These are phyloP conservation scores for Neosilurus mollespiculum DNA, from an alignment of 2,797 vertebrate species.

Conservation along the genomic window DNA sequence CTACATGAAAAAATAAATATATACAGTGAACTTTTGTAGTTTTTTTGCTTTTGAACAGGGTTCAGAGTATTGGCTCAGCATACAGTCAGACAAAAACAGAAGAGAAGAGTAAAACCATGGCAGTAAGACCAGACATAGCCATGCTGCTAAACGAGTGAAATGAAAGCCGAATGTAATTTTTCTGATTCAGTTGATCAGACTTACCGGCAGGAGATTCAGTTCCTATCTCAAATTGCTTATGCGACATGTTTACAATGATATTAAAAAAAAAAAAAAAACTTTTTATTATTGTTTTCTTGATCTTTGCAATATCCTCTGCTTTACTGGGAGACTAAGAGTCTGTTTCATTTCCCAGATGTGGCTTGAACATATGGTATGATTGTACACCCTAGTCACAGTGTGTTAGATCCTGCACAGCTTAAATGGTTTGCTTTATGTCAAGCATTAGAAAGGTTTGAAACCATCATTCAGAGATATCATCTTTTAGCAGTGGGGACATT, in stretches of 20 bases:
- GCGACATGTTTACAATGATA: not conserved
- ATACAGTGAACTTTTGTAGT: no score
- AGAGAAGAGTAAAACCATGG: no score
- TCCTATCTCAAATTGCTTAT: not conserved
- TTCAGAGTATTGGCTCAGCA: no score
- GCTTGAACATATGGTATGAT: not conserved
- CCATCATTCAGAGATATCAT: slow-evolving; percentile 1
- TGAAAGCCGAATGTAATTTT: not conserved
- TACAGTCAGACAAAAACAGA: no score
- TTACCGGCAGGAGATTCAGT: not conserved
- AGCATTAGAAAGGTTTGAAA: not conserved
- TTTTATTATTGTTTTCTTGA: not conserved
- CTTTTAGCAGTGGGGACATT: not conserved
- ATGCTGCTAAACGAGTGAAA: not conserved
- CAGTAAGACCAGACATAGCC: no score
- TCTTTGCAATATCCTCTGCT: not conserved
- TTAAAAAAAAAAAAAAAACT: not conserved
- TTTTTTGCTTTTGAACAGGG: no score
- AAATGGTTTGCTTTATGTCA: not conserved
- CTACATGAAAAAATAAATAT: not conserved
- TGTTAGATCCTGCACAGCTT: slow-evolving; percentile 2
- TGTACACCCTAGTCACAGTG: not conserved
- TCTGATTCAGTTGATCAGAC: not conserved
- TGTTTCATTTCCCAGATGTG: not conserved
- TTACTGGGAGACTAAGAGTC: not conserved